phyloP scores from a whole-genome alignment of 2,888 invertebrate species.

The Pelosia muscerda region DNA sequence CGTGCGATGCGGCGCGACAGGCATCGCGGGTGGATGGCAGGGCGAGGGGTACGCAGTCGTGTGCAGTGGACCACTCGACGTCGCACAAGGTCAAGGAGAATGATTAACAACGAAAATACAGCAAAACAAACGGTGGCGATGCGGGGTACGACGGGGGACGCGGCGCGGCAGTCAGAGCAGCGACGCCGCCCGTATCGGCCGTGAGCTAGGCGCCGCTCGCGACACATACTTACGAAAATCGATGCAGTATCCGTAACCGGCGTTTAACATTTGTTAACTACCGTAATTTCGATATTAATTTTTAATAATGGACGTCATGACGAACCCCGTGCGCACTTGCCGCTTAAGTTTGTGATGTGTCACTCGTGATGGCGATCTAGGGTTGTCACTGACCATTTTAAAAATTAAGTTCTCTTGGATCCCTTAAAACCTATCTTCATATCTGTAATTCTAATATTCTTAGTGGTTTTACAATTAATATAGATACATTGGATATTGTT shows the following conservation, averaged over 20 bases:
- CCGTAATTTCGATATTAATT: slow-evolving; percentile 71
- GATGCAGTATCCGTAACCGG: slow-evolving; percentile 84
- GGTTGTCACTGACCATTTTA: slow-evolving; percentile 61
- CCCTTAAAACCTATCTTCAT: slow-evolving; percentile 47
- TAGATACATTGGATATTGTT: slow-evolving; percentile 45
- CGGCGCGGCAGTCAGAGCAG: slow-evolving; percentile 81
- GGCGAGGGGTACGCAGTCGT: slow-evolving; percentile 84
- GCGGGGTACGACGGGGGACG: slow-evolving; percentile 75
- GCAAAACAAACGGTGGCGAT: slow-evolving; percentile 85
- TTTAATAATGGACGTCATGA: slow-evolving; percentile 68
- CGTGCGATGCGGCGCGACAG: slow-evolving; percentile 80
- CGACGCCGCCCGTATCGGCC: slow-evolving; percentile 82
- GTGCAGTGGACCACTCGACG: slow-evolving; percentile 86
- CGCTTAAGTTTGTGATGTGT: slow-evolving; percentile 71
- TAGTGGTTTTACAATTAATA: slow-evolving; percentile 46
- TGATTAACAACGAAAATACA: slow-evolving; percentile 88
- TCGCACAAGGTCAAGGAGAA: slow-evolving; percentile 88
- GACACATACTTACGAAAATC: slow-evolving; percentile 83
- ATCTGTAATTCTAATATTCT: slow-evolving; percentile 43
- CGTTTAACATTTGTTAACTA: slow-evolving; percentile 69
- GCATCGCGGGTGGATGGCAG: slow-evolving; percentile 73
- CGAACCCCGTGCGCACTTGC: slow-evolving; percentile 66
- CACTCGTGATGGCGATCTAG: slow-evolving; percentile 58
- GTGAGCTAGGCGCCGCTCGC: slow-evolving; percentile 78
- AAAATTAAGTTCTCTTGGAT: slow-evolving; percentile 58